Conservation (phyloP, 2,113 vertebrate genomes). For the Bubo blakistoni region DNA sequence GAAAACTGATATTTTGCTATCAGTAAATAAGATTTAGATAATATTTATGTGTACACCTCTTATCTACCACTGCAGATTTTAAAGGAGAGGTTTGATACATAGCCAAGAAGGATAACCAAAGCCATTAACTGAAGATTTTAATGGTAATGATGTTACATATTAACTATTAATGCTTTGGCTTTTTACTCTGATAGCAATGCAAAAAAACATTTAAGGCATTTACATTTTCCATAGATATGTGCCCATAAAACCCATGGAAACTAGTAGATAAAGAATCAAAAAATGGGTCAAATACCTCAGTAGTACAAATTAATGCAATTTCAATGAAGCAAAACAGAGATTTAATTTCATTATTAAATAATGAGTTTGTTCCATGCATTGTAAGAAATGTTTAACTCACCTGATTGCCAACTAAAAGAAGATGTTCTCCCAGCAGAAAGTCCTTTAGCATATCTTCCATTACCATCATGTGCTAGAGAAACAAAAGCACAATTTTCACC, state of each 20-base stretch:
- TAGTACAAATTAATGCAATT: background rate
- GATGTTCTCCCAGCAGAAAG: conserved; percentile 92
- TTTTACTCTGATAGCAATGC: background rate
- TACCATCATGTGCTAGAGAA: conserved; percentile 87
- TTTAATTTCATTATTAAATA: background rate
- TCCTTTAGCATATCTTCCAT: conserved; percentile 99
- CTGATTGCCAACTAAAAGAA: conserved; percentile 96
- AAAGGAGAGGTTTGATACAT: background rate
- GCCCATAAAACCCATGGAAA: background rate
- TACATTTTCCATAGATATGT: background rate
- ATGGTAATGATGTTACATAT: background rate
- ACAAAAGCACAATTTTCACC: background rate
- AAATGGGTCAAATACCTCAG: background rate
- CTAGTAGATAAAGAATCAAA: background rate
- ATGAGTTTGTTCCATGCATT: background rate
- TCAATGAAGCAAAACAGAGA: background rate
- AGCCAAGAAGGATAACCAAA: background rate
- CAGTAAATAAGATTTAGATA: background rate
- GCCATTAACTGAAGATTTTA: background rate
- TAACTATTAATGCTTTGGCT: background rate
- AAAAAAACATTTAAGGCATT: background rate
- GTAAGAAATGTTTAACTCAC: conserved; percentile 68
- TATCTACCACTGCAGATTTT: background rate
- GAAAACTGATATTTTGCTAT: background rate
- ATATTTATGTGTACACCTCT: background rate